These are phyloP conservation scores for Sepioteuthis lessoniana DNA, from an alignment of 2,888 invertebrate genomes.

Conservation along the genomic window DNA sequence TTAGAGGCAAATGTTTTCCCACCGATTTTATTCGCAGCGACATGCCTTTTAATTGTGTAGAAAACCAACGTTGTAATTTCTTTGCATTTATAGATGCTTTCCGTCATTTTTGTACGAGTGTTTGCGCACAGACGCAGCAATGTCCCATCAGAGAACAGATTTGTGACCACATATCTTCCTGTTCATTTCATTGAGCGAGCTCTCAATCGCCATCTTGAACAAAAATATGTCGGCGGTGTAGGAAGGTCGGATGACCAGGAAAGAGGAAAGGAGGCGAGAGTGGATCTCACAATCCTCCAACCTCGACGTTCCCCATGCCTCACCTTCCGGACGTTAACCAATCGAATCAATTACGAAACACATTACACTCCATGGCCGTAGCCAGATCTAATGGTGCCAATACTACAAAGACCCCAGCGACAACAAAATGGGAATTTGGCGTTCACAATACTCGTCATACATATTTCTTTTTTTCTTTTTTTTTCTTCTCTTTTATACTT, in stretches of 20 bases:
- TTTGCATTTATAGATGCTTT: too few species aligned
- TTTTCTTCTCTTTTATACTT: background rate
- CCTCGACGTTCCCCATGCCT: background rate
- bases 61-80: background rate
- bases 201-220: conserved; percentile 12
- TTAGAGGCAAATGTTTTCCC: too few species aligned
- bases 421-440: background rate
- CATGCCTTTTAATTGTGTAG: too few species aligned
- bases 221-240: background rate
- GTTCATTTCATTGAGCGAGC: background rate
- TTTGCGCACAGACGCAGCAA: background rate
- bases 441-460: background rate
- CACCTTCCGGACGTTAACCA: background rate
- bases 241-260: background rate
- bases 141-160: background rate
- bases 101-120: background rate
- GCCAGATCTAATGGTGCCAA: conserved; percentile 33
- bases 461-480: background rate
- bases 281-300: background rate
- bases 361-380: conserved; percentile 8
- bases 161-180: conserved; percentile 16
- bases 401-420: background rate
- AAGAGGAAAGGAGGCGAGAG: background rate
- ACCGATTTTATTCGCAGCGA: too few species aligned
- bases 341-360: conserved; percentile 1